phyloP scores from a whole-genome alignment of 92 coral and sea anemone genomes.

The Zoanthus gigantus region DNA sequence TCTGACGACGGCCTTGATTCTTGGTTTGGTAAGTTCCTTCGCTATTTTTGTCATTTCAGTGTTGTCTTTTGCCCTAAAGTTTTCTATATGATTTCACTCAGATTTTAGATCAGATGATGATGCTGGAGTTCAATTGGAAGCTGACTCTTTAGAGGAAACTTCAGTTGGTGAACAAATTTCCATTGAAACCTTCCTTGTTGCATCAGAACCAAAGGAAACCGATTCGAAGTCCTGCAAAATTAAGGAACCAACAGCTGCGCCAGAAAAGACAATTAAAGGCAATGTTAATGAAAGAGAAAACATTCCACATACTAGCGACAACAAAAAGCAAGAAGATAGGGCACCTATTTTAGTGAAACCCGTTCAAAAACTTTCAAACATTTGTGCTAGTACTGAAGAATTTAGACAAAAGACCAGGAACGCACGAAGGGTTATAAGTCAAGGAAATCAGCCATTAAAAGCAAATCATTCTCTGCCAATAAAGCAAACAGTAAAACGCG shows the following conservation, averaged over 20 bases:
- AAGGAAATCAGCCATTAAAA: conserved; percentile 21
- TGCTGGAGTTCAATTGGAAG: conserved; percentile 68
- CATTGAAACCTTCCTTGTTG: neutral
- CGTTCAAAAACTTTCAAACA: conserved; percentile 21
- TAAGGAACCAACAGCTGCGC: neutral
- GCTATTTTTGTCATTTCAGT: neutral
- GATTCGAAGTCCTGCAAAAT: neutral
- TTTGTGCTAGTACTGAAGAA: conserved; percentile 41
- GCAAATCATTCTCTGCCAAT: conserved; percentile 32
- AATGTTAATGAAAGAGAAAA: neutral
- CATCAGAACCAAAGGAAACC: conserved; percentile 20
- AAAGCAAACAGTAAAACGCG: conserved; percentile 33
- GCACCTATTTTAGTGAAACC: conserved; percentile 17
- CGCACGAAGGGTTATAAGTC: conserved; percentile 24
- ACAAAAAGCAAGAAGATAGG: conserved; percentile 2
- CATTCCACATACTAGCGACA: neutral
- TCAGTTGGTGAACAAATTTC: conserved; percentile 12
- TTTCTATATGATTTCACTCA: conserved; percentile 15
- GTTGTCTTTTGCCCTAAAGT: neutral
- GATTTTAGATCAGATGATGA: conserved; percentile 83
- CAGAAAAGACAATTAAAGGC: conserved; percentile 2
- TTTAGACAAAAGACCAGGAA: conserved; percentile 28
- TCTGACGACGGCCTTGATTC: conserved; percentile 69
- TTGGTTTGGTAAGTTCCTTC: conserved; percentile 91
- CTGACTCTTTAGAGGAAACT: conserved; percentile 64